Conservation (phyloP, 2,888 invertebrate species). For the Meiosimyza decipiens region DNA sequence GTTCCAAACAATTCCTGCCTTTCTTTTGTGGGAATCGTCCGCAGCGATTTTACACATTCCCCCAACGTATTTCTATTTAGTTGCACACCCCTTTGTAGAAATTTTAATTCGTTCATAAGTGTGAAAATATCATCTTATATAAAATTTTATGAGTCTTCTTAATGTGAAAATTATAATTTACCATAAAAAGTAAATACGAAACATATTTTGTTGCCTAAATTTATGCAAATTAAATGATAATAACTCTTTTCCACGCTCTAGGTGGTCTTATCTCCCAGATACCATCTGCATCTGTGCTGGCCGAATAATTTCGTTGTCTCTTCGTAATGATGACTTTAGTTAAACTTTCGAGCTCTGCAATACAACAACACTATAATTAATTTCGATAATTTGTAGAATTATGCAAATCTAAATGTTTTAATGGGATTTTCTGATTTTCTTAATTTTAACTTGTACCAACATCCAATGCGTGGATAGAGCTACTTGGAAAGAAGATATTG, state of each 20-base stretch:
- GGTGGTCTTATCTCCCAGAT: conserved; percentile 19
- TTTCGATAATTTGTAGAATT: conserved; percentile 22
- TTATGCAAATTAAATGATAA: conserved; percentile 24
- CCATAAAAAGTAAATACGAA: conserved; percentile 3
- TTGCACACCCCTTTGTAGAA: not conserved
- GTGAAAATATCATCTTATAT: conserved; percentile 1
- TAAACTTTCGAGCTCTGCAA: conserved; percentile 5
- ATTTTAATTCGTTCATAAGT: conserved; percentile 1
- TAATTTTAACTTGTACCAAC: not conserved
- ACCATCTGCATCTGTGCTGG: not conserved
- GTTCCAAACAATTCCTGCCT: no score
- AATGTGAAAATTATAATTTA: conserved; percentile 9
- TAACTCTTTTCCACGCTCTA: conserved; percentile 19
- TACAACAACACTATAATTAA: conserved; percentile 13
- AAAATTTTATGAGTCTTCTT: conserved; percentile 2
- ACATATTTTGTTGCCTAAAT: conserved; percentile 8
- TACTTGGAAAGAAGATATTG: not conserved
- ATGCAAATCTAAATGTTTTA: conserved; percentile 17
- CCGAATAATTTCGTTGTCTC: not conserved
- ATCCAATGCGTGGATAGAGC: not conserved
- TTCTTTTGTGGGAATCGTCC: not conserved
- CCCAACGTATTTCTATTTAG: not conserved
- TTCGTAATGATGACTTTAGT: not conserved
- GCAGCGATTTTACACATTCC: not conserved
- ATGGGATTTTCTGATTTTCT: not conserved